Base-by-base conservation (phyloP, 2,888 invertebrate genomes). In the Cheilosia scutellata region DNA sequence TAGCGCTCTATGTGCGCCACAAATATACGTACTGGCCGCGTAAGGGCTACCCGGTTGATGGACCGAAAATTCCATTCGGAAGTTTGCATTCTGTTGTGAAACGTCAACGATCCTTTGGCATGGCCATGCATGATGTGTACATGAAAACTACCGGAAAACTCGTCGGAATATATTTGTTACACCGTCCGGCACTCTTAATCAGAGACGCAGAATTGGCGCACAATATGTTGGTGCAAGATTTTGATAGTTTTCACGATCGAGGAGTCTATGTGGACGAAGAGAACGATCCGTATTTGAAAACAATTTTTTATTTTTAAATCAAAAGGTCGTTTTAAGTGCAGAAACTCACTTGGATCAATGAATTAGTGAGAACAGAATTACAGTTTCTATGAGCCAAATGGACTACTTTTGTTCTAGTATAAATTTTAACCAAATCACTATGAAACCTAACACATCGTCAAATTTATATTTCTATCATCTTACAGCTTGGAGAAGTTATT, bases 21-120 rank as follows among this genome's bases (percentile, higher is more conserved):
- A 88, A 90, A 40, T 91, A 90, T 57, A 91, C 89, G 75, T 89
- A 90, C 55, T 91, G 91, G 91, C 84, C 88, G 2, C 90, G 91
- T 71, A 90, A 89, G 82, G 90, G 91, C 37, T 91, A 90, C 53
- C 91, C 91, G 4, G 49, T 94, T 40, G 93, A 94, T 0, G 90
- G 92, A n/a, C 94, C 95, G 0, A 89, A 90, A n/a, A 94, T 95
- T 82, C 94, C 95, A 0, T 95, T 95, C 88, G 96, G 96, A 0
- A 94, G 95, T 82, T 92, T 95, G 87, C 92, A 92, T 44, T 91
- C 93, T 29, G 94, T 95, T 6, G 92, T 94, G 3, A 93, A 93
- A 62, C 92, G 94, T 37, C 93, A 94, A 88, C 92, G 93, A 42
- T 94, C 95, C 80, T 94, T 96, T 89, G 95, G 95, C 31, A 93